Evolutionary conservation across 37 sponge, comb jelly and placozoan genomes (phyloP).

Genomic region (Mnemiopsis leidyi): DNA sequence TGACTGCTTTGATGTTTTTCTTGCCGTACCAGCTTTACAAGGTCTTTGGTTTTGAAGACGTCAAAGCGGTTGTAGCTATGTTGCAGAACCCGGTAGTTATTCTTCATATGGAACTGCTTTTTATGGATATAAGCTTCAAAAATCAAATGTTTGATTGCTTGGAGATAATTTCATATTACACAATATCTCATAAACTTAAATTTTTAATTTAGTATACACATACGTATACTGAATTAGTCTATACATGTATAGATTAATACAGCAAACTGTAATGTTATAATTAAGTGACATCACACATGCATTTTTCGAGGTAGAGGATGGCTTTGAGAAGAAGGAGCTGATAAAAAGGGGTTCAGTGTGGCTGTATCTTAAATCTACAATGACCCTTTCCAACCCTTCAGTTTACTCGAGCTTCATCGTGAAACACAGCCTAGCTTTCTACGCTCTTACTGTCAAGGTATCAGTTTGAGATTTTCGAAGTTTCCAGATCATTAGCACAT

Average conservation of each 20-base stretch:
- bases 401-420: slow-evolving; percentile 11
- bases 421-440: slow-evolving; percentile 19
- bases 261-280: neutral
- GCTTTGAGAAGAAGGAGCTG: slow-evolving; percentile 44
- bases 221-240: too few species aligned
- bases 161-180: too few species aligned
- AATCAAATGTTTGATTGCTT: too few species aligned
- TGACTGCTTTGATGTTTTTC: slow-evolving; percentile 3
- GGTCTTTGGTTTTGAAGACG: slow-evolving; percentile 21
- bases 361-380: slow-evolving; percentile 35
- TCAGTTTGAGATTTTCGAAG: too few species aligned
- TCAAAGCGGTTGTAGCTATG: slow-evolving; percentile 13
- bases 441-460: neutral
- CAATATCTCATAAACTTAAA: too few species aligned
- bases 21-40: slow-evolving; percentile 27
- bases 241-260: neutral
- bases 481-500: too few species aligned
- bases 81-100: slow-evolving; percentile 28
- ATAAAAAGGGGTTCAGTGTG: slow-evolving; percentile 56
- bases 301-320: slow-evolving; percentile 21
- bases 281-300: neutral
- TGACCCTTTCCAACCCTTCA: neutral
- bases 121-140: too few species aligned
- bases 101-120: too few species aligned
- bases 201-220: too few species aligned